phyloP scores from a whole-genome alignment of 2,113 vertebrate genomes.

The Chinchilla lanigera region DNA sequence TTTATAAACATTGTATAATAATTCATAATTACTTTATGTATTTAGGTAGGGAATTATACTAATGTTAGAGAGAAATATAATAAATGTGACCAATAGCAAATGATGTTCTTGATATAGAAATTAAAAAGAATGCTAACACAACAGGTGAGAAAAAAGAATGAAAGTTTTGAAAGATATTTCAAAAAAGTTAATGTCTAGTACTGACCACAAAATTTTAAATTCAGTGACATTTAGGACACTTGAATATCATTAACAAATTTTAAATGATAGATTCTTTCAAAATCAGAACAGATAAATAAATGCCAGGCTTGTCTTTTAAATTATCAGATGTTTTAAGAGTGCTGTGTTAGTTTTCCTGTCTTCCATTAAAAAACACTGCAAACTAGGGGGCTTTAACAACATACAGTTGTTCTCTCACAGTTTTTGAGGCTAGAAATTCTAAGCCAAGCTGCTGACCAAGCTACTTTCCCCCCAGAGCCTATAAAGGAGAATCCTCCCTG shows the following conservation, averaged over 20 bases:
- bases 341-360: background rate
- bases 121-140: background rate
- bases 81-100: background rate
- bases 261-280: conserved; percentile 44
- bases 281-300: background rate
- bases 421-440: background rate
- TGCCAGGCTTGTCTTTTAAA: background rate
- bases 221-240: background rate
- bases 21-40: background rate
- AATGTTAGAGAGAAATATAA: background rate
- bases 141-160: background rate
- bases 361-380: background rate
- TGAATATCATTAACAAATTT: background rate
- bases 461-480: background rate
- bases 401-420: background rate
- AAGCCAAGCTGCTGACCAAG: background rate
- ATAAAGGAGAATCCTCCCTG: background rate
- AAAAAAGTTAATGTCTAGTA: background rate
- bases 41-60: background rate
- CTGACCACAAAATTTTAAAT: background rate
- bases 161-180: background rate
- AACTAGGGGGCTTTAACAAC: background rate
- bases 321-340: background rate
- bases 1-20: conserved; percentile 19
- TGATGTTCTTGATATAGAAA: background rate